phyloP scores from a whole-genome alignment of 2,113 vertebrate genomes.

The Chloropsis hardwickii region DNA sequence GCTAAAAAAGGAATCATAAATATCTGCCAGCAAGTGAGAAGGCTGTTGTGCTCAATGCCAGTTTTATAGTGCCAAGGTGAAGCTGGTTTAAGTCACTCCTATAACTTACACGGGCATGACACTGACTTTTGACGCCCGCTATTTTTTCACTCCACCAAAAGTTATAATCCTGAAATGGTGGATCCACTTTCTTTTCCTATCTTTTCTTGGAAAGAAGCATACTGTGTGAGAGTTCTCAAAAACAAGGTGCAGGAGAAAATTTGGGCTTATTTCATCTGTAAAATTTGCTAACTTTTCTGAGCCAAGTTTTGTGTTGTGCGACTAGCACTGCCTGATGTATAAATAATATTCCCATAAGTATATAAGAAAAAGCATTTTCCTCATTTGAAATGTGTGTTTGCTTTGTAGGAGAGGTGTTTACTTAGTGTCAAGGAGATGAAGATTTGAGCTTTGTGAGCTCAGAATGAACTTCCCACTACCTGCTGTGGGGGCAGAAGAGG shows the following conservation, averaged over 20 bases:
- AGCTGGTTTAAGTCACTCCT: neutral
- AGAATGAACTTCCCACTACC: neutral
- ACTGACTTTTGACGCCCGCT: neutral
- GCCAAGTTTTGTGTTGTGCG: neutral
- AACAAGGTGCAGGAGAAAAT: neutral
- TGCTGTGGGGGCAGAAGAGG: neutral
- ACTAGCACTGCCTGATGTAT: neutral
- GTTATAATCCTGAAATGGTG: neutral
- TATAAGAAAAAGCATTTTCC: neutral
- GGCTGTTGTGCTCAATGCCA: neutral
- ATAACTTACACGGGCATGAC: neutral
- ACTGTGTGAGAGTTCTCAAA: neutral
- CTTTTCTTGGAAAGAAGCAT: neutral
- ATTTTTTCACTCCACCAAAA: neutral
- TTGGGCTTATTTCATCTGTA: neutral
- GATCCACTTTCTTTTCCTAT: neutral
- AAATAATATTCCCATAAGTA: neutral
- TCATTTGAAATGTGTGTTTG: neutral
- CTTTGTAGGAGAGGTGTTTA: neutral
- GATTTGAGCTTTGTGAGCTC: neutral
- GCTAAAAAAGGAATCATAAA: neutral
- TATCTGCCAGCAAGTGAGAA: neutral
- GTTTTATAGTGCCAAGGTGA: neutral
- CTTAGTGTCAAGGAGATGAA: neutral
- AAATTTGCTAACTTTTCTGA: neutral